Base-by-base conservation (phyloP, 1,140 invertebrate genomes). In the Sinella curviseta region DNA sequence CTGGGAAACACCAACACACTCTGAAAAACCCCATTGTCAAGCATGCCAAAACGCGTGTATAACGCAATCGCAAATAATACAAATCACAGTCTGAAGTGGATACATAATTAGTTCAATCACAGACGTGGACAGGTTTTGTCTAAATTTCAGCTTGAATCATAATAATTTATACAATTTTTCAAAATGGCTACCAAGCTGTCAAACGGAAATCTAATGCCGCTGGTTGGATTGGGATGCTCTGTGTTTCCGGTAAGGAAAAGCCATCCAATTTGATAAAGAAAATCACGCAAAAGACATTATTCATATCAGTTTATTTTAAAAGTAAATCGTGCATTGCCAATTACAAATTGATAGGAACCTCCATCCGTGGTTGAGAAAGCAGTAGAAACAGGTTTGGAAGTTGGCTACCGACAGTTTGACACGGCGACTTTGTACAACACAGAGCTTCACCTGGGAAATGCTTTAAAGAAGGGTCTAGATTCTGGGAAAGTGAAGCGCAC, bases 321-420 rank as follows among this genome's bases (percentile, higher is more conserved):
- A 28, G 24, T 1, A 26, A 17, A 0, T 30, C 4, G 60, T 67
- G 88, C 33, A 35, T 76, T 26, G 20, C 39, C 81, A 77, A 60
- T 80, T 17, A 54, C 92, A 65, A 77, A 75, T n/a, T 88, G 91
- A 76, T 90, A 92, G 84, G 92, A 93, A 86, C 74, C 74, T 24
- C 35, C 74, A 14, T 48, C 74, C 14, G 74, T 80, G 28, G 67
- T 84, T 24, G 70, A 85, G 35, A 78, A 36, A 34, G 86, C 86
- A 12, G 0, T 88, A 0, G 81, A 86, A 28, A 67, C 80, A 26
- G 85, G 86, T 0, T 78, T 88, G 1, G 83, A 86, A 55, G 77
- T 76, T 55, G 87, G 86, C 3, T 87, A 86, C 84, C 89, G 92
- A 39, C 85, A 84, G 36, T 84, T 88, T 39, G 86, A 88, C 76